Percentiles rank a stretch among this genome's conserved stretches.
phyloP scores from a whole-genome alignment of 2,797 vertebrate species.

The Propithecus deckenii region DNA sequence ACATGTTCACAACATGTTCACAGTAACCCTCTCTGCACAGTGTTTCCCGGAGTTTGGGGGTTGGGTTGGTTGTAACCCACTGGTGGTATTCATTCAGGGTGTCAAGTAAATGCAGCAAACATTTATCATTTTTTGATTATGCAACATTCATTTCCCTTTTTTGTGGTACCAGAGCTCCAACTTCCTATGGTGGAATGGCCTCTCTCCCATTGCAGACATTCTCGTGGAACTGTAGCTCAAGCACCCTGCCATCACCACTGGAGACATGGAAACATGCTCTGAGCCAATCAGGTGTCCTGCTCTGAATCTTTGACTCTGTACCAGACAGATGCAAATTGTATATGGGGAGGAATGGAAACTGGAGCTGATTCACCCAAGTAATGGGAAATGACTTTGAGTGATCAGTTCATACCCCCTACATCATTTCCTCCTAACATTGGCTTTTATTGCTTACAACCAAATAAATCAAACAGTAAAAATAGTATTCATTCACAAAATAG shows the following conservation, averaged over 20 bases:
- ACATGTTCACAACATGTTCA: neutral
- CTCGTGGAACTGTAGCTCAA: neutral
- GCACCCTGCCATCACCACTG: neutral
- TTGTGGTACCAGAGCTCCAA: neutral
- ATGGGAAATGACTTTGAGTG: neutral
- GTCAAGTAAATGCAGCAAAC: neutral
- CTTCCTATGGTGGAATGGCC: neutral
- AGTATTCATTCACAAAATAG: neutral
- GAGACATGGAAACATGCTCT: neutral
- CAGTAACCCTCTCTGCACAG: neutral
- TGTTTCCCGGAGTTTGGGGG: neutral
- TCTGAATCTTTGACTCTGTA: neutral
- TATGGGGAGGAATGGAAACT: fast-evolving
- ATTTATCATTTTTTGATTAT: neutral
- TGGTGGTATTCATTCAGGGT: neutral
- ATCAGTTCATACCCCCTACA: neutral
- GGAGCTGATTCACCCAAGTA: neutral
- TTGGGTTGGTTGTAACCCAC: neutral
- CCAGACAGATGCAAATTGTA: neutral
- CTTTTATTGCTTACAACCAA: neutral
- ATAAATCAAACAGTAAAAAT: neutral
- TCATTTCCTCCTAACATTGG: neutral
- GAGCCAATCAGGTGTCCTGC: neutral
- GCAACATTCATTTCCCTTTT: neutral
- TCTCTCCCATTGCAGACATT: neutral